Conservation (phyloP, 2,113 vertebrate genomes). For the Tympanuchus pallidicinctus region DNA sequence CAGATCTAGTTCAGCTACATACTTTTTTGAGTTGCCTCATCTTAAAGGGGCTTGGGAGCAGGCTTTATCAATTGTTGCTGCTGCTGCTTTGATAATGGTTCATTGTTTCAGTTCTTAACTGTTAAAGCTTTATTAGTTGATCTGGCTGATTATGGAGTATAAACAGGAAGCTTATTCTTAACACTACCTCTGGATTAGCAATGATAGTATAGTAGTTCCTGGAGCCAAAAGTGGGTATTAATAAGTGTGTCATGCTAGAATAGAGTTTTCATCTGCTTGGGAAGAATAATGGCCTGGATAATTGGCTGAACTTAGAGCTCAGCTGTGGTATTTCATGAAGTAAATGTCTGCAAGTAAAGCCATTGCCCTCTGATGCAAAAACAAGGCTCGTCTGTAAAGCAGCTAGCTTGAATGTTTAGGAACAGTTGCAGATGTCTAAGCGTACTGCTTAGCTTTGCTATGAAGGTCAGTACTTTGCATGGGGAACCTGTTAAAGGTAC, state of each 20-base stretch:
- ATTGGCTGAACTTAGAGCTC: not conserved
- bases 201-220: not conserved
- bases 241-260: not conserved
- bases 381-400: not conserved
- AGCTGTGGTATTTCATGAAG: not conserved
- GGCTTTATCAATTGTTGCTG: not conserved
- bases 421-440: not conserved
- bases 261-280: not conserved
- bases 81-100: not conserved
- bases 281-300: not conserved
- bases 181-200: not conserved
- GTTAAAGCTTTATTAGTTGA: not conserved
- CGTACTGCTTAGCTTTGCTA: not conserved
- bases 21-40: not conserved
- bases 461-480: not conserved
- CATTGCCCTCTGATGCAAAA: fast-evolving
- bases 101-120: not conserved
- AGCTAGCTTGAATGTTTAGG: not conserved
- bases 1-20: not conserved
- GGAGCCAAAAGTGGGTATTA: not conserved
- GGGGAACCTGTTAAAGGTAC: not conserved
- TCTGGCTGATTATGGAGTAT: not conserved
- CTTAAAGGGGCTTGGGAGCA: not conserved
- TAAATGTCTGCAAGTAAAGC: not conserved
- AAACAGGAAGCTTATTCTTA: slow-evolving; percentile 2